A percentile compares a stretch with the other conserved stretches of the same genome.
These are phyloP conservation scores for Drosophila kambysellisi DNA, from an alignment of 2,888 invertebrate species.

Conservation along the genomic window DNA sequence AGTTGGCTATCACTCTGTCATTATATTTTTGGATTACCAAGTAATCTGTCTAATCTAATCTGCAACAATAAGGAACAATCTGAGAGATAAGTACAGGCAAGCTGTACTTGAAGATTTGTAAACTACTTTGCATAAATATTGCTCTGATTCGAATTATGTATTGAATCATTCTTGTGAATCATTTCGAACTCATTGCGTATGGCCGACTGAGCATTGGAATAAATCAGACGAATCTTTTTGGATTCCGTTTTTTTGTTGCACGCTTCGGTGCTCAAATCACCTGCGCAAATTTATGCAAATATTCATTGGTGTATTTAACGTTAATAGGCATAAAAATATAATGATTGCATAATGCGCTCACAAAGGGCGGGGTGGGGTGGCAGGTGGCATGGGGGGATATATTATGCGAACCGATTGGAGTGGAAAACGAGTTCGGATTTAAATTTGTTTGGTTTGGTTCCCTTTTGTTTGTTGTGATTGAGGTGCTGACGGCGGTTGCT, in stretches of 20 bases:
- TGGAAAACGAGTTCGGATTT: conserved; percentile 58
- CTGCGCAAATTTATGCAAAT: conserved; percentile 70
- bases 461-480: conserved; percentile 37
- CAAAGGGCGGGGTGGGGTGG: background rate
- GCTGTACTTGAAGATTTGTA: background rate
- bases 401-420: conserved; percentile 43
- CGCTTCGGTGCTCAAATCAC: conserved; percentile 71
- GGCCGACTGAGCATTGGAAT: conserved; percentile 46
- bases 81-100: background rate
- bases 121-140: conserved; percentile 30
- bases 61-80: background rate
- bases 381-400: background rate
- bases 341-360: conserved; percentile 67
- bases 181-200: conserved; percentile 39
- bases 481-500: background rate
- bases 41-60: background rate
- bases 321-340: conserved; percentile 78
- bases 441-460: conserved; percentile 18
- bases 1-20: background rate
- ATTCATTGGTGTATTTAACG: conserved; percentile 69
- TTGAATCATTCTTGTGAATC: conserved; percentile 31
- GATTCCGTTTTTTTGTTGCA: conserved; percentile 32
- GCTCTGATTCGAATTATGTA: conserved; percentile 9
- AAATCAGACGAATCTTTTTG: conserved; percentile 17
- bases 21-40: background rate